Percentiles rank a stretch among this genome's conserved stretches.
Conservation (phyloP, 2,797 vertebrate species). For the Okamejei kenojei region DNA sequence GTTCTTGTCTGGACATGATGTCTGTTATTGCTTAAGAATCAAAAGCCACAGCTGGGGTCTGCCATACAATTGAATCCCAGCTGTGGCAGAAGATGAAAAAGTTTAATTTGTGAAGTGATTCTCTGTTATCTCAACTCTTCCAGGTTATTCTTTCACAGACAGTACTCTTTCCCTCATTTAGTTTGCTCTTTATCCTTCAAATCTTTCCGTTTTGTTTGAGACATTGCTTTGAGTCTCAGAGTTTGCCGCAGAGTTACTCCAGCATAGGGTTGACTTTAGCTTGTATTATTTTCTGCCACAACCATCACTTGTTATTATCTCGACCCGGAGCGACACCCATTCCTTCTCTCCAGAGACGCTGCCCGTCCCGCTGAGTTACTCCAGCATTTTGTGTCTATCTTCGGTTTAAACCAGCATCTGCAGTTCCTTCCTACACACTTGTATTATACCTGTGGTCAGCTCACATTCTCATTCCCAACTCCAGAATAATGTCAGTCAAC, state of each 20-base stretch:
- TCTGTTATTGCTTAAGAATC: neutral
- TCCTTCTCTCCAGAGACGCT: too few species aligned
- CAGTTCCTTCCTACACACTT: too few species aligned
- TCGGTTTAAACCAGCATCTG: too few species aligned
- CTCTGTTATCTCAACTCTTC: neutral
- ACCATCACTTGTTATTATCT: neutral
- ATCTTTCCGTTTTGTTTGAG: neutral
- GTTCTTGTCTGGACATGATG: neutral
- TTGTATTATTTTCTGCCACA: neutral
- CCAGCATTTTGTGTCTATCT: too few species aligned
- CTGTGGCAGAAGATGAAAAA: neutral
- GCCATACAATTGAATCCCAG: too few species aligned
- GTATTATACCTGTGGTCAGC: neutral
- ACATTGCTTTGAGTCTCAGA: too few species aligned
- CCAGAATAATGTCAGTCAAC: neutral
- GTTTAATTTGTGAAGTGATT: neutral
- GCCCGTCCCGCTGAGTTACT: too few species aligned
- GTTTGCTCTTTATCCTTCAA: neutral
- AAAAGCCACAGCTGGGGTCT: neutral
- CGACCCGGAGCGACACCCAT: too few species aligned
- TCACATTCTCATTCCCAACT: neutral
- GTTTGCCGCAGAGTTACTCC: too few species aligned
- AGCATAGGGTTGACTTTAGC: neutral
- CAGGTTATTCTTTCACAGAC: neutral
- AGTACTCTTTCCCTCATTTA: neutral